These are phyloP conservation scores for Lacerta agilis DNA, from an alignment of 2,797 vertebrate genomes.

Conservation along the genomic window DNA sequence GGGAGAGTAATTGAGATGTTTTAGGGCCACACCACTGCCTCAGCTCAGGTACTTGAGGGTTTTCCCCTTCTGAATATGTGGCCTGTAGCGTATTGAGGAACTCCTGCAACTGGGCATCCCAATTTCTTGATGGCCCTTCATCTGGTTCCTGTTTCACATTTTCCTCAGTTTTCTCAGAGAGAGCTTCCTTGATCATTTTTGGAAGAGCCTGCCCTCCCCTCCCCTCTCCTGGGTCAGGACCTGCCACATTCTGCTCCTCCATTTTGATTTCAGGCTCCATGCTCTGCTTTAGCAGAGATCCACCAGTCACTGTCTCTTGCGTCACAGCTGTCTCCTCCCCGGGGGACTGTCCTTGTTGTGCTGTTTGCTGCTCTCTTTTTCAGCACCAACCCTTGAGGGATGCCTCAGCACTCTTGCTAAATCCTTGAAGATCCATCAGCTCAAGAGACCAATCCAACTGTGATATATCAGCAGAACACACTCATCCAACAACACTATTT, in stretches of 20 bases:
- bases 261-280: neutral
- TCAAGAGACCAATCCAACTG: neutral
- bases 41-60: neutral
- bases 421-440: neutral
- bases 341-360: neutral
- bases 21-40: neutral
- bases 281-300: neutral
- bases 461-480: neutral
- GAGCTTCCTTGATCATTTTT: neutral
- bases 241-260: neutral
- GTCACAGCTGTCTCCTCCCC: neutral
- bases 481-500: neutral
- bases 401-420: neutral
- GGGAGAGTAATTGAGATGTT: neutral
- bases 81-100: slow-evolving; percentile 2
- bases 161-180: neutral
- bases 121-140: neutral
- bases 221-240: neutral
- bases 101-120: slow-evolving; percentile 15
- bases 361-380: neutral
- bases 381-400: neutral
- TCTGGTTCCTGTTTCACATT: neutral
- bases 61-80: neutral
- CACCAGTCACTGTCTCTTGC: neutral
- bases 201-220: neutral